These are phyloP conservation scores for Bugula neritina DNA, from an alignment of 2,888 invertebrate species.

Conservation along the genomic window DNA sequence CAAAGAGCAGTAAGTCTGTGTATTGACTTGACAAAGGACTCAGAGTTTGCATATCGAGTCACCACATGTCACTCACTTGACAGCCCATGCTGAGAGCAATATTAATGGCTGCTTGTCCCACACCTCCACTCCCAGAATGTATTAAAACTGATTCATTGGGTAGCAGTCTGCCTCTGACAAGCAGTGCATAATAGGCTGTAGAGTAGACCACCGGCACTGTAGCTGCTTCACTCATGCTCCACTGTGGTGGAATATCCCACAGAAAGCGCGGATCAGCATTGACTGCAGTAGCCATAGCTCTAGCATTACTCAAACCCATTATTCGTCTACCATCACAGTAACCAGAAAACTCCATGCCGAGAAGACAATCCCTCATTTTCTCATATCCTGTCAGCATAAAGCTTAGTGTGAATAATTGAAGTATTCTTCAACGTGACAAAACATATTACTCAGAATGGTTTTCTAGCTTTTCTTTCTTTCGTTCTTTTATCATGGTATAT, in stretches of 20 bases:
- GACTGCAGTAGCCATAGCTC: conserved; percentile 74
- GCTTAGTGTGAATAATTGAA: no score
- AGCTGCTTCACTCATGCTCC: conserved; percentile 87
- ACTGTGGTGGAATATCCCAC: conserved; percentile 79
- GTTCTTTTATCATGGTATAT: no score
- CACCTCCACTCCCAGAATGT: conserved; percentile 91
- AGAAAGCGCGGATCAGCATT: conserved; percentile 67
- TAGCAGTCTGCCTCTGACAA: conserved; percentile 65
- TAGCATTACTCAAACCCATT: conserved; percentile 52
- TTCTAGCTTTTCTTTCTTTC: no score
- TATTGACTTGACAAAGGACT: no score
- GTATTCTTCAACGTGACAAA: no score
- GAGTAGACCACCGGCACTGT: conserved; percentile 90
- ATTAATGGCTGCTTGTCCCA: conserved; percentile 92
- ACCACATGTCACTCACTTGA: conserved; percentile 50
- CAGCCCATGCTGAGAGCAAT: conserved; percentile 85
- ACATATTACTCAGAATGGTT: no score
- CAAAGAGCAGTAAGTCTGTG: no score
- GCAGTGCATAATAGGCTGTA: conserved; percentile 79
- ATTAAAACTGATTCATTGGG: conserved; percentile 64
- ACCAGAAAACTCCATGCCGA: conserved; percentile 90
- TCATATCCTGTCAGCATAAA: conserved; percentile 52
- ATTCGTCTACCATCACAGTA: conserved; percentile 58
- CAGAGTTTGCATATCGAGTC: no score
- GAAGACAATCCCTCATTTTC: conserved; percentile 75